phyloP scores from a whole-genome alignment of 1,140 invertebrate species.

The Zaprionus inermis region DNA sequence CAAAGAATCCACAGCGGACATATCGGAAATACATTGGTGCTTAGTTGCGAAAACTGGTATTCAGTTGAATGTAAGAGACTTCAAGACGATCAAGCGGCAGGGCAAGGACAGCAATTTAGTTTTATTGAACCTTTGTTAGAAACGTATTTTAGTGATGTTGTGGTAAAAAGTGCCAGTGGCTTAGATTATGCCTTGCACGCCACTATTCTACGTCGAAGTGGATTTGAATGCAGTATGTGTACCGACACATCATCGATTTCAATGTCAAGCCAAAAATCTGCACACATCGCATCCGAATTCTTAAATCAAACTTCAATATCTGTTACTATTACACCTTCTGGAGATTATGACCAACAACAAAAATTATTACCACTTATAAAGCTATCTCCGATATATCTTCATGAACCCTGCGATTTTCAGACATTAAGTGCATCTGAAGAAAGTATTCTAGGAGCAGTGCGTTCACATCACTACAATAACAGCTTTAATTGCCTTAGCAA shows the following conservation, averaged over 20 bases:
- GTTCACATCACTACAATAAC: conserved; percentile 62
- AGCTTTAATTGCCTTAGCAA: conserved; percentile 76
- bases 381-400: conserved; percentile 76
- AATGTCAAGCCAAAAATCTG: conserved; percentile 8
- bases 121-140: conserved; percentile 87
- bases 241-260: conserved; percentile 36
- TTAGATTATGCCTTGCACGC: conserved; percentile 87
- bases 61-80: conserved; percentile 87
- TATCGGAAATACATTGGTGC: conserved; percentile 86
- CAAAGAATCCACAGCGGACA: no score
- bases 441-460: conserved; percentile 38
- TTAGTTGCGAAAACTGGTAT: conserved; percentile 88
- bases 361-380: conserved; percentile 64
- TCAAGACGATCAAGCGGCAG: conserved; percentile 80
- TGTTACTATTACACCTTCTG: conserved; percentile 24
- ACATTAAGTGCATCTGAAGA: not conserved
- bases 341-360: conserved; percentile 28
- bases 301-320: conserved; percentile 61
- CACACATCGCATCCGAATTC: conserved; percentile 33
- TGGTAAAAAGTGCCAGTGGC: conserved; percentile 83
- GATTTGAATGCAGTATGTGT: conserved; percentile 85
- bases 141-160: conserved; percentile 87
- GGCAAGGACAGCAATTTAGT: conserved; percentile 85
- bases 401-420: conserved; percentile 59
- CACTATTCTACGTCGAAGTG: conserved; percentile 86